Evolutionary conservation across 1,140 invertebrate genomes (phyloP), one percentile per base, ranked within the genome.

Genomic region (Bombus superbus): DNA sequence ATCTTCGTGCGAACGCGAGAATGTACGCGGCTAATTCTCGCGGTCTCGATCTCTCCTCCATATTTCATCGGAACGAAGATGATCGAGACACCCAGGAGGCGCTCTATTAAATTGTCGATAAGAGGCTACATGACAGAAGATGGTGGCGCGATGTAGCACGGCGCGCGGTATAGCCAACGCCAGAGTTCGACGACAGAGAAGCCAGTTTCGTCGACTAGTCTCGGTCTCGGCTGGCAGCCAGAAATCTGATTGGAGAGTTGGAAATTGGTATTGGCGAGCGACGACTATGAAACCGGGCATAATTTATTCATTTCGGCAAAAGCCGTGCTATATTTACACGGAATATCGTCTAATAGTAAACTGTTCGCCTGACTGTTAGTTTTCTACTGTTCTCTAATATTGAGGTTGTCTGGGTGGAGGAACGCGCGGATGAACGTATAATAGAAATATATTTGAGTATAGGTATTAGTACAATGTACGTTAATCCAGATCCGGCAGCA

Each of bases 101-200:
- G 47, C n/a, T 53, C 47, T 59, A 86, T 86, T 83, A 83, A 86
- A 86, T 86, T 86, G 83, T 78, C 74, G 66, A 86, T 82, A 82
- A 64, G 80, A 82, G 47, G 62, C 80, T 75, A 57, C 3, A 35
- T 32, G 69, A n/a, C 22, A 57, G 79, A 64, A 59, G 32, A 53
- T 22, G 47, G 18, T 53, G 18, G 18, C 47, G 47, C 15, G 15
- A 47, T 47, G 15, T 47, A 47, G 47, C 18, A 53, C 18, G 13
- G 47, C 47, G 47, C 47, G 18, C 5, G 47, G 57, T 35, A 53
- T 35, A 35, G 28, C 57, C 57, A 79, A 84, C 42, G 69, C 22
- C 40, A 38, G 40, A 77, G 18, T 83, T 78, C 53, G 40, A 68
- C 32, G 35, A 28, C 10, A 42, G 38, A 64, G 66, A 11, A 78